Conservation (phyloP, 2,113 vertebrate genomes). For the Tupaia chinensis region DNA sequence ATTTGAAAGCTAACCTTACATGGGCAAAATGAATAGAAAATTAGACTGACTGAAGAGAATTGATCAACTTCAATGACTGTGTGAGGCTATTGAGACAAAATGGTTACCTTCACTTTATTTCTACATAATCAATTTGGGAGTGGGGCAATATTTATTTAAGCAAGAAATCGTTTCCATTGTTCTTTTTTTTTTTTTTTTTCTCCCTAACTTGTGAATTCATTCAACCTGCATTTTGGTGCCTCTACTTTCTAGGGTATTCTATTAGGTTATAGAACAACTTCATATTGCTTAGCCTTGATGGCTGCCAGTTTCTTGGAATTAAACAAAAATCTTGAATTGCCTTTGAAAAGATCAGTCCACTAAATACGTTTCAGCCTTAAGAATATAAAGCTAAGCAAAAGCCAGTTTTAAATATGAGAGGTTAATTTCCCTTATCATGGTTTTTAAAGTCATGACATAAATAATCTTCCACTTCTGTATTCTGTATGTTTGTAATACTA, state of each 20-base stretch:
- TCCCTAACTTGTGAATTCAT: neutral
- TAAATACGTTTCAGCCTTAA: neutral
- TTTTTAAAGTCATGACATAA: neutral
- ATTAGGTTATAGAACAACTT: neutral
- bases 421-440: neutral
- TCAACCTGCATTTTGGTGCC: neutral
- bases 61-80: neutral
- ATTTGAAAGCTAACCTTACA: neutral
- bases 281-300: neutral
- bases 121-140: neutral
- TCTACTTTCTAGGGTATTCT: neutral
- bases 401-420: neutral
- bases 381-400: slow-evolving; percentile 14
- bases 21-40: neutral
- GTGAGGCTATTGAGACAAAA: neutral
- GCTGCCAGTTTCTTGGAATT: neutral
- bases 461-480: neutral
- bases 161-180: neutral
- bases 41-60: neutral
- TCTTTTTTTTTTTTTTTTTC: neutral
- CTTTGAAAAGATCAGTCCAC: neutral
- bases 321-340: neutral
- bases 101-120: neutral
- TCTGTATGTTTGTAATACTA: slow-evolving; percentile 16
- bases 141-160: neutral